phyloP scores from a whole-genome alignment of 2,888 invertebrate genomes.

The Machimus rusticus region DNA sequence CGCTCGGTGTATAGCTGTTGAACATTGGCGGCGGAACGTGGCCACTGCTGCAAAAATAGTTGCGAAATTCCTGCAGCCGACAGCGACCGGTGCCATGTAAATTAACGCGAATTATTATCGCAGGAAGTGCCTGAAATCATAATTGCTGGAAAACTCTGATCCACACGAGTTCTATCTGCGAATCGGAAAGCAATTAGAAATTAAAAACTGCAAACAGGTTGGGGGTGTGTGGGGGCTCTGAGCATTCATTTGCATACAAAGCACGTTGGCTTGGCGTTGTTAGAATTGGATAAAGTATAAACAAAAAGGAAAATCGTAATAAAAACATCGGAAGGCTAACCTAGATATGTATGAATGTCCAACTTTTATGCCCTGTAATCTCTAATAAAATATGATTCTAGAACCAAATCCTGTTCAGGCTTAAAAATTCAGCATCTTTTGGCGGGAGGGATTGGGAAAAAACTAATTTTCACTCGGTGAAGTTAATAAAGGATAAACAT shows the following conservation, averaged over 20 bases:
- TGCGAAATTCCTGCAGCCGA: constrained; percentile 4
- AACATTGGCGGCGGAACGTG: background rate
- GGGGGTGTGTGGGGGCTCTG: background rate
- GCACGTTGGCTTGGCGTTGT: background rate
- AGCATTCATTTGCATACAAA: constrained; percentile 13
- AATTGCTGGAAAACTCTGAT: constrained; percentile 4
- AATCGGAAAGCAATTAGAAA: constrained; percentile 23
- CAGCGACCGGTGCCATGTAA: background rate
- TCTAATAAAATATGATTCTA: too few relatives aligned
- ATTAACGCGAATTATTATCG: constrained; percentile 32
- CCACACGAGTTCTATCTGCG: constrained; percentile 1
- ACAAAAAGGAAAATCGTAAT: background rate
- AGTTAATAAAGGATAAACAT: too few relatives aligned
- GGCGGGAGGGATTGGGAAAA: too few relatives aligned
- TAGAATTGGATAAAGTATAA: background rate
- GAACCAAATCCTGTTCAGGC: too few relatives aligned
- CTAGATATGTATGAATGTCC: background rate
- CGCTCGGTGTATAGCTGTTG: background rate
- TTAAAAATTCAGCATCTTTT: too few relatives aligned
- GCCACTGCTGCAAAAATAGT: background rate
- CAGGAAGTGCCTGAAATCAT: constrained; percentile 13
- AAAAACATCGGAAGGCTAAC: background rate
- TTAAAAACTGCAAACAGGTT: background rate
- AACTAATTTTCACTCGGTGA: too few relatives aligned
- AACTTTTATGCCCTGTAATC: too few relatives aligned